Conservation (phyloP, 2,888 invertebrate genomes). For the Cosmia pyralina region DNA sequence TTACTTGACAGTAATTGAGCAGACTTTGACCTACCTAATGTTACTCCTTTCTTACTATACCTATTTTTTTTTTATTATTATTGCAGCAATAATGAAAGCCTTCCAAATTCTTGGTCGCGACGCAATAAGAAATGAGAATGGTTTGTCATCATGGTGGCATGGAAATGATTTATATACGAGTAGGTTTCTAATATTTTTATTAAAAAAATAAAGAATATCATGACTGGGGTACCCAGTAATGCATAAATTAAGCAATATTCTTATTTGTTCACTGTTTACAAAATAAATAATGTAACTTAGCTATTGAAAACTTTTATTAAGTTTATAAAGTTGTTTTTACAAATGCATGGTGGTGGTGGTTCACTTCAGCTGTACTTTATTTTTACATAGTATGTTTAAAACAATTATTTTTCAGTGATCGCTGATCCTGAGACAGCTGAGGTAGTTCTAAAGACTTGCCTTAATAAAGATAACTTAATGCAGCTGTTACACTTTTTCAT, state of each 20-base stretch:
- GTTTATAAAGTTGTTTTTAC: too few relatives aligned
- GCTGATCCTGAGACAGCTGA: slow-evolving; percentile 70
- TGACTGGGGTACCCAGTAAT: neutral
- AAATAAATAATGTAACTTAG: too few relatives aligned
- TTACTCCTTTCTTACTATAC: neutral
- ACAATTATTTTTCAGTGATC: slow-evolving; percentile 59
- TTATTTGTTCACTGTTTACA: too few relatives aligned
- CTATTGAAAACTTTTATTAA: too few relatives aligned
- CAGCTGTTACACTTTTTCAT: slow-evolving; percentile 49
- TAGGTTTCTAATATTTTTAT: slow-evolving; percentile 24
- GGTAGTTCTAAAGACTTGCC: slow-evolving; percentile 68
- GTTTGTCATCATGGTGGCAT: slow-evolving; percentile 56
- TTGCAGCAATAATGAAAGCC: slow-evolving; percentile 64
- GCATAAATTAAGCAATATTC: too few relatives aligned
- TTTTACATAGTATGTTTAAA: neutral
- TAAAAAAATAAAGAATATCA: neutral
- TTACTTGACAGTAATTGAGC: too few relatives aligned
- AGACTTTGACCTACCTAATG: too few relatives aligned
- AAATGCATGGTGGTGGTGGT: too few relatives aligned
- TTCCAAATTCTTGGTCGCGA: slow-evolving; percentile 60
- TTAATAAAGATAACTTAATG: slow-evolving; percentile 73
- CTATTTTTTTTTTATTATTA: neutral
- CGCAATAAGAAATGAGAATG: slow-evolving; percentile 53
- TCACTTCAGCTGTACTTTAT: too few relatives aligned
- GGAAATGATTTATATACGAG: slow-evolving; percentile 60